Percentiles rank a stretch among this genome's conserved stretches.
Evolutionary conservation across 2,888 invertebrate genomes (phyloP).

Genomic region (Drosophila formosana): DNA sequence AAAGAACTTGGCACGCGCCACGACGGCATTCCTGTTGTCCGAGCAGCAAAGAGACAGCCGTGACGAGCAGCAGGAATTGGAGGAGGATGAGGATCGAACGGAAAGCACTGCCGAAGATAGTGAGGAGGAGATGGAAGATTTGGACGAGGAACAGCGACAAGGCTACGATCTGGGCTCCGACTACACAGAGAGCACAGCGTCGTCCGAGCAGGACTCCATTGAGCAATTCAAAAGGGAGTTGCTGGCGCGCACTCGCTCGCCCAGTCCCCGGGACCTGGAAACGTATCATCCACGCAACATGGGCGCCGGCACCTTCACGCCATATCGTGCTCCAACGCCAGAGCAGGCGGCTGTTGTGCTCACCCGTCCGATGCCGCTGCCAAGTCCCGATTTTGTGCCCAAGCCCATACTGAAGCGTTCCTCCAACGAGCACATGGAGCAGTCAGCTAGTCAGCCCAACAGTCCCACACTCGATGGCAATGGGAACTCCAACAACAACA

Average conservation of each 20-base stretch:
- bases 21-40: conserved; percentile 49
- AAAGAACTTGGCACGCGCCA: conserved; percentile 55
- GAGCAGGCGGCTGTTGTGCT: conserved; percentile 87
- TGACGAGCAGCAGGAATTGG: conserved; percentile 39
- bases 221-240: conserved; percentile 85
- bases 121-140: conserved; percentile 65
- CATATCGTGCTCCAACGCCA: conserved; percentile 85
- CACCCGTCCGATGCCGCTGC: conserved; percentile 87
- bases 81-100: conserved; percentile 66
- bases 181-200: conserved; percentile 88
- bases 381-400: conserved; percentile 90
- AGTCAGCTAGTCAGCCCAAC: conserved; percentile 67
- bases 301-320: conserved; percentile 83
- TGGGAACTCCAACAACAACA: neutral
- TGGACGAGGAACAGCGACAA: conserved; percentile 68
- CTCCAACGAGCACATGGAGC: conserved; percentile 84
- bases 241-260: conserved; percentile 82
- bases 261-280: conserved; percentile 87
- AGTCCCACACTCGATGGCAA: conserved; percentile 36
- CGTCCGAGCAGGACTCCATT: conserved; percentile 85
- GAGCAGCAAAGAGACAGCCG: conserved; percentile 48
- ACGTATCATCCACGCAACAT: conserved; percentile 90
- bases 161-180: conserved; percentile 87
- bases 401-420: conserved; percentile 92
- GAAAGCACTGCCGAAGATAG: conserved; percentile 82